Percentiles rank a stretch among this genome's conserved stretches.
phyloP scores from a whole-genome alignment of 2,888 invertebrate species.

The Acanthosoma haemorrhoidale region DNA sequence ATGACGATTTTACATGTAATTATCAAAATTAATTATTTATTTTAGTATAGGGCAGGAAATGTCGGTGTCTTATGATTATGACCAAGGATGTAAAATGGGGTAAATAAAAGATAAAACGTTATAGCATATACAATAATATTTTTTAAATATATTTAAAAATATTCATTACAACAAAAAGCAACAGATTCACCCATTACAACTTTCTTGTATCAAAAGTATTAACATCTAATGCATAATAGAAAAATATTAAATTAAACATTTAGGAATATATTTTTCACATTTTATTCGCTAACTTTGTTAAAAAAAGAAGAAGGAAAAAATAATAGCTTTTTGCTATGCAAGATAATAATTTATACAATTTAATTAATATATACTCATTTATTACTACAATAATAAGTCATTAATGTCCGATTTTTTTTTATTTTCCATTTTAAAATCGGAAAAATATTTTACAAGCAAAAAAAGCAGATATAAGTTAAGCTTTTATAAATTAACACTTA shows the following conservation, averaged over 20 bases:
- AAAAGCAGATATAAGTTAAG: constrained; percentile 25
- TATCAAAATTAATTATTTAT: no score
- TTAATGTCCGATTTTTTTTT: neutral
- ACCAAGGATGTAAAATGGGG: no score
- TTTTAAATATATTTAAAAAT: constrained; percentile 20
- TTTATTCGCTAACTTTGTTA: constrained; percentile 1
- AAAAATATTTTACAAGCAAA: constrained; percentile 26
- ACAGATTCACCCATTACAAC: constrained; percentile 21
- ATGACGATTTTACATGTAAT: no score
- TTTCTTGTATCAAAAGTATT: constrained; percentile 20
- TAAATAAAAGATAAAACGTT: neutral
- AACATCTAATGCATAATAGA: neutral
- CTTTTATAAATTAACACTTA: constrained; percentile 4
- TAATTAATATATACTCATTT: neutral
- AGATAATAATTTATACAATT: constrained; percentile 26
- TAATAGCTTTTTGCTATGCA: neutral
- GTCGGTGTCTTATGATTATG: no score
- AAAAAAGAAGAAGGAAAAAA: neutral
- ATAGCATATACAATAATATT: neutral
- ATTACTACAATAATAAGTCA: constrained; percentile 24
- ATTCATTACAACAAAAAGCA: constrained; percentile 22
- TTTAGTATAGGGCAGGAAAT: no score
- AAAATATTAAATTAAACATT: constrained; percentile 19
- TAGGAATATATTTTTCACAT: constrained; percentile 16
- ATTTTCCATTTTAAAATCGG: neutral